These are phyloP conservation scores for Procavia capensis DNA, from an alignment of 2,113 vertebrate species.

Conservation along the genomic window DNA sequence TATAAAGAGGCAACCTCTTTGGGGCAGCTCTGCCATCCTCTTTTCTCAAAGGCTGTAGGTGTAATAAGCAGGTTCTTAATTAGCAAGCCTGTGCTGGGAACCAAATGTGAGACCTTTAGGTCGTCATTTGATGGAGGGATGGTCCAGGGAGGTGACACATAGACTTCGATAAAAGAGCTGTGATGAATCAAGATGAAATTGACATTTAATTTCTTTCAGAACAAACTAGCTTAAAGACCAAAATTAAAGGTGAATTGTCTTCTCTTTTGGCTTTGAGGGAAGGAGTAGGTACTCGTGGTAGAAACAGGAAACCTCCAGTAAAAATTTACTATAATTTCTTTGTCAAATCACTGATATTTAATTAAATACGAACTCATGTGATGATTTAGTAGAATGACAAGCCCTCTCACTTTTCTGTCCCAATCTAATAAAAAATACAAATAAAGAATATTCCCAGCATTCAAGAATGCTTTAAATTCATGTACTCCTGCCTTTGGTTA, in stretches of 20 bases:
- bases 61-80: constrained; percentile 85
- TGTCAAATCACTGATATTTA: constrained; percentile 73
- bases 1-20: constrained; percentile 81
- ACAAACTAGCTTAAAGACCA: constrained; percentile 77
- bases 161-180: constrained; percentile 89
- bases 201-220: constrained; percentile 84
- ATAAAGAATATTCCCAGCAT: background rate
- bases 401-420: constrained; percentile 61
- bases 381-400: constrained; percentile 55
- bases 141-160: constrained; percentile 84
- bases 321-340: constrained; percentile 67
- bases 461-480: background rate
- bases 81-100: constrained; percentile 83
- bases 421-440: constrained; percentile 25
- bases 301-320: constrained; percentile 75
- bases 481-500: background rate
- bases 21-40: constrained; percentile 68
- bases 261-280: constrained; percentile 66
- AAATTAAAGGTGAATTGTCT: constrained; percentile 81
- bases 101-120: constrained; percentile 85
- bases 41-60: constrained; percentile 81
- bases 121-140: constrained; percentile 85
- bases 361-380: constrained; percentile 68
- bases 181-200: constrained; percentile 88
- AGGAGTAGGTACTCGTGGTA: background rate